Percentiles rank a stretch among this genome's conserved stretches.
Evolutionary conservation across 2,113 vertebrate genomes (phyloP).

Genomic region (Dendrocopos noguchii): DNA sequence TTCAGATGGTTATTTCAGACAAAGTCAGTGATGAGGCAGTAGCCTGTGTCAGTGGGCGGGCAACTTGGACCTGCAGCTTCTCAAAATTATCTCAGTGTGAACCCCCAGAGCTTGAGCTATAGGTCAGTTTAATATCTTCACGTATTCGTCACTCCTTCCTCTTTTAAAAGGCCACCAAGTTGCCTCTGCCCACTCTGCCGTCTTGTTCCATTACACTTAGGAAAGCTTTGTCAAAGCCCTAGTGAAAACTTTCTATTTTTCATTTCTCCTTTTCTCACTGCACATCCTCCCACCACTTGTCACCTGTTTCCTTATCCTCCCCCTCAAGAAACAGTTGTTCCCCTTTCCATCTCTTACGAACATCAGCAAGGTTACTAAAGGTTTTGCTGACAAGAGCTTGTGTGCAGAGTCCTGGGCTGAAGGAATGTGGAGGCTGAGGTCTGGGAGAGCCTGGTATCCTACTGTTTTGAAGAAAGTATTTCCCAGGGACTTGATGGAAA

Average conservation of each 20-base stretch:
- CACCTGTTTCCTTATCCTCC: slow-evolving; percentile 55
- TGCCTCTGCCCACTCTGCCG: neutral
- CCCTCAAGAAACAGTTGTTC: slow-evolving; percentile 57
- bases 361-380: neutral
- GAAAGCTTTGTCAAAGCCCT: neutral
- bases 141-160: neutral
- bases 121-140: neutral
- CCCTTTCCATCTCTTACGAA: slow-evolving; percentile 34
- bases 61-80: neutral
- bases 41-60: neutral
- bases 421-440: neutral
- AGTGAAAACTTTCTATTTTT: slow-evolving; percentile 46
- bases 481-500: neutral
- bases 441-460: neutral
- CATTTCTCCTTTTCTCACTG: slow-evolving; percentile 68
- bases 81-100: neutral
- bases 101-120: neutral
- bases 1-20: neutral
- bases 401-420: neutral
- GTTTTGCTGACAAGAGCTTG: neutral
- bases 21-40: neutral
- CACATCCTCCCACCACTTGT: neutral
- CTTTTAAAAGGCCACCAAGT: neutral
- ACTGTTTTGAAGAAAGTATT: neutral
- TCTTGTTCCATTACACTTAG: slow-evolving; percentile 16